Evolutionary conservation across 2,113 vertebrate species (phyloP), one percentile per base, ranked within the genome.

Genomic region (Pollachius pollachius): DNA sequence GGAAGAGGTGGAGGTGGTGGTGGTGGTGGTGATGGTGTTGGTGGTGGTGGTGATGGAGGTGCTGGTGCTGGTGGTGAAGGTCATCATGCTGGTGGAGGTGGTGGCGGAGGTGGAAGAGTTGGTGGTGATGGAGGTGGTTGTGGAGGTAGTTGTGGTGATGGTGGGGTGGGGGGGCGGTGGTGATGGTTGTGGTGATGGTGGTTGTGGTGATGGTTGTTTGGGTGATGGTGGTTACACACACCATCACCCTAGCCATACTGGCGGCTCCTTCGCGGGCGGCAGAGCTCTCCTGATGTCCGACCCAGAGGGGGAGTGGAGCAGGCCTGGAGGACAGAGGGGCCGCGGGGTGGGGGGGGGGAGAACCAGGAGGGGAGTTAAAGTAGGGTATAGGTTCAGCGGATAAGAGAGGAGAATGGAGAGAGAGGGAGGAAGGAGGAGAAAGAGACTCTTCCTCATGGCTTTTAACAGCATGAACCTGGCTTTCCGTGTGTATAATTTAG

Each of bases 401-500:
- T 69, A 52, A 1, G 3, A 72, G 67, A 64, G n/a, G 74, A 65
- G 79, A 27, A 71, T 72, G 52, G 54, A 56, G 15, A n/a, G 54
- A 56, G 54, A 19, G 27, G 73, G 52, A 72, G 75, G 77, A n/a
- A 72, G 68, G 27, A 67, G 61, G 70, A 52, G 70, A 41, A 69
- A 77, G 80, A 83, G 81, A 77, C 83, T 79, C 27, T 27, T 27
- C 78, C 76, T 73, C 79, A 76, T 82, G 72, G 79, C 87, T 89
- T 91, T 90, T 89, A 89, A 88, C 85, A 15, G 84, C 86, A 88
- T 88, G 83, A 87, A 77, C 69, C 68, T 65, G 70, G 75, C 71
- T 70, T 54, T 1, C 70, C 52, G 79, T 85, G 82, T 89, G 75
- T 89, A 90, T 91, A 85, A 91, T 90, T 91, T 89, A 89, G 84